Percentiles rank a stretch among this genome's conserved stretches.
Evolutionary conservation across 2,888 invertebrate species (phyloP).

Genomic region (Hirudinaria manillensis): DNA sequence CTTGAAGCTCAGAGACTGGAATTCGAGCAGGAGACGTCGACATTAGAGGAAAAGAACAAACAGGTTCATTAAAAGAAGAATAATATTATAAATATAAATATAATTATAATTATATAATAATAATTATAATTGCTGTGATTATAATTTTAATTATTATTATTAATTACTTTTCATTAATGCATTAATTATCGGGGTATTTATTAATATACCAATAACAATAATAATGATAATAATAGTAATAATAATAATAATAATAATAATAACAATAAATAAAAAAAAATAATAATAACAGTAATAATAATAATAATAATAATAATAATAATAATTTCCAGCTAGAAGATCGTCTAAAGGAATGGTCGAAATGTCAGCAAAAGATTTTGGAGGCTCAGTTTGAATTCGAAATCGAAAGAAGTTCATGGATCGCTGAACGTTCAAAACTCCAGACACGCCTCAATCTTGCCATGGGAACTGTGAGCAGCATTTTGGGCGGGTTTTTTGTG

Average conservation of each 20-base stretch:
- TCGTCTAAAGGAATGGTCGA: constrained; percentile 9
- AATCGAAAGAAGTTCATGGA: not conserved
- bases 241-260: not conserved
- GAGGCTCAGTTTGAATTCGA: not conserved
- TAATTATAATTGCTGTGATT: not conserved
- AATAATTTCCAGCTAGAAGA: constrained; percentile 18
- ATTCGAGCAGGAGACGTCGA: constrained; percentile 26
- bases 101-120: no score
- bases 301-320: not conserved
- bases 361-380: constrained; percentile 12
- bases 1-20: constrained; percentile 51
- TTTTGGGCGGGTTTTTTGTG: not conserved
- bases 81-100: not conserved
- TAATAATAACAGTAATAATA: not conserved
- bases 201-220: not conserved
- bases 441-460: not conserved
- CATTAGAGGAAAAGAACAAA: constrained; percentile 29
- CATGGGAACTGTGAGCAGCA: not conserved
- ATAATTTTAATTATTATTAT: no score
- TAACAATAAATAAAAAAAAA: not conserved
- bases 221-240: no score
- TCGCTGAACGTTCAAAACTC: not conserved
- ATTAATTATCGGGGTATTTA: no score
- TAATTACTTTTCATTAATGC: no score
- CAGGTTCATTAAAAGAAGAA: constrained; percentile 8